phyloP scores from a whole-genome alignment of 2,888 invertebrate genomes.

The Frankliniella fusca region DNA sequence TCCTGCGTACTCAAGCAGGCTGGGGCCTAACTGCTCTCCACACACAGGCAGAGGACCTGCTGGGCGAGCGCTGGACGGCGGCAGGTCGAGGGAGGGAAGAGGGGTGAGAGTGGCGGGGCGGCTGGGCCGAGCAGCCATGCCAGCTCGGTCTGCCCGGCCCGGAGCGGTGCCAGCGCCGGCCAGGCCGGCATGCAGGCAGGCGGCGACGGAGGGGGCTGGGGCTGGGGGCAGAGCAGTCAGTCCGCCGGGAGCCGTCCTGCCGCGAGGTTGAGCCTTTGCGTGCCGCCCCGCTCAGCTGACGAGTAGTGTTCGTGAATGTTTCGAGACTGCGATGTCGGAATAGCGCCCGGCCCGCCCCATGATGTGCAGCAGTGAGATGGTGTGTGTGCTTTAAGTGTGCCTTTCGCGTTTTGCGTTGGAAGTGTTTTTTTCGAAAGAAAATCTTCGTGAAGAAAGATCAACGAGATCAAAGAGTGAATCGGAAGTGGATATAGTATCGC shows the following conservation, averaged over 20 bases:
- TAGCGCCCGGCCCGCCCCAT: not conserved
- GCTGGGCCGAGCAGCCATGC: not conserved
- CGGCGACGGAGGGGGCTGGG: not conserved
- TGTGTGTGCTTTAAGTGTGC: not conserved
- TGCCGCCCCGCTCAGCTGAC: too few relatives aligned
- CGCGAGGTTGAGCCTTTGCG: too few relatives aligned
- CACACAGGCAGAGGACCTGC: too few relatives aligned
- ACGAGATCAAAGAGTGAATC: too few relatives aligned
- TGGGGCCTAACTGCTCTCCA: not conserved
- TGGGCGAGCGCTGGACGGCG: not conserved
- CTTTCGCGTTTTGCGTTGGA: too few relatives aligned
- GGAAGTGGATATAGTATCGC: too few relatives aligned
- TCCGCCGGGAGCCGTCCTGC: too few relatives aligned
- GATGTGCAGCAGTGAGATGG: conserved; percentile 9
- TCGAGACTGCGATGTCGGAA: not conserved
- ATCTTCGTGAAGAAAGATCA: too few relatives aligned
- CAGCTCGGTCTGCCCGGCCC: not conserved
- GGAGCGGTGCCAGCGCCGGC: not conserved
- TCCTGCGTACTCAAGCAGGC: too few relatives aligned
- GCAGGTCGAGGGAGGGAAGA: not conserved
- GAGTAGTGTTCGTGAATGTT: too few relatives aligned
- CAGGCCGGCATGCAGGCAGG: not conserved
- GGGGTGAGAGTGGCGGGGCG: not conserved
- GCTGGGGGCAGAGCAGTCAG: too few relatives aligned
- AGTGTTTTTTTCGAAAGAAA: too few relatives aligned